Base-by-base conservation (phyloP, 2,797 vertebrate species). In the Gambelia wislizenii region DNA sequence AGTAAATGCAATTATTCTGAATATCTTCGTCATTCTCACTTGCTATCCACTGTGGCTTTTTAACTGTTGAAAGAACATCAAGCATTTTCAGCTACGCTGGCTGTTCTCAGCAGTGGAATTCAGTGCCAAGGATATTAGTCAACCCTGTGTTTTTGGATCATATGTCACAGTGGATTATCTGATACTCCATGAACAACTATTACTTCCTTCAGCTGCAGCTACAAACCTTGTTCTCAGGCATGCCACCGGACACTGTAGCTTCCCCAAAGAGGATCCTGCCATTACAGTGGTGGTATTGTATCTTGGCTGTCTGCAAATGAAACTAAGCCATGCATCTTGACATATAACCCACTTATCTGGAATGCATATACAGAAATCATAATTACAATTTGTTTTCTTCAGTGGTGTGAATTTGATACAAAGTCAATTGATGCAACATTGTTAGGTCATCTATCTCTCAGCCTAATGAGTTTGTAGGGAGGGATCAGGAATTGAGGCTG, bases 21-120 rank as follows among this genome's bases (percentile, higher is more conserved):
- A 42, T 91, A 94, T 76, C 84, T 91, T 87, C 90, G 91, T 91
- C 90, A 91, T 76, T 94, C 89, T 89, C 96, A 91, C 95, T 59
- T 93, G 95, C 95, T 94, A 94, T 94, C 93, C 94, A 91, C 95
- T 95, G 95, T 92, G 85, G 86, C 92, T 94, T 95, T 90, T 94
- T 94, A 94, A 94, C 95, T 94, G 94, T 92, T 95, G 95, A 95
- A 94, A 95, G 91, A 86, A 91, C 91, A 92, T 94, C 91, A 95
- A 95, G 92, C 93, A 87, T 94, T 93, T 93, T 91, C 91, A 95
- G 95, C 93, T 1, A 39, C 87, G 88, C 74, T 77, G 93, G 92
- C 82, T 84, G 86, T 91, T 96, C 92, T 91, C 92, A 93, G 92
- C 87, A 88, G 67, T 1, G 0, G 83, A 90, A 79, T 89, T 2